These are phyloP conservation scores for Otis tarda DNA, from an alignment of 2,113 vertebrate species.

Conservation along the genomic window DNA sequence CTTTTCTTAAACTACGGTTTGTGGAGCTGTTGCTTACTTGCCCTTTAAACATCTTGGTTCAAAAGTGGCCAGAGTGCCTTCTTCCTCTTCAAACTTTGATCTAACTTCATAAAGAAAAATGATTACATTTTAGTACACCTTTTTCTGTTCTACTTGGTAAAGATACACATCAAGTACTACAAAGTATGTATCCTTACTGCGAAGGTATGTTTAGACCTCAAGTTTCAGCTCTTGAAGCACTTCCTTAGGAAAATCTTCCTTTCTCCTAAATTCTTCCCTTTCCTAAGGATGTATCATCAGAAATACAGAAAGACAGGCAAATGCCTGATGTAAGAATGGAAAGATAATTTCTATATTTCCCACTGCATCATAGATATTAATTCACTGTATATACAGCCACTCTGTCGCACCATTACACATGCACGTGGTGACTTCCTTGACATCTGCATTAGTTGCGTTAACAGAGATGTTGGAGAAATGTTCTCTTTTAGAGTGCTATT, in stretches of 20 bases:
- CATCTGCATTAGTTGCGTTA: background rate
- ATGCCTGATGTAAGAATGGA: background rate
- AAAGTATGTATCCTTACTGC: background rate
- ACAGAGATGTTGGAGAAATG: conserved; percentile 21
- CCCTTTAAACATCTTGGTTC: background rate
- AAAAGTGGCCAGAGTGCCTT: background rate
- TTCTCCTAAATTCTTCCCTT: background rate
- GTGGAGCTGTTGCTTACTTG: background rate
- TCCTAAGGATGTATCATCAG: background rate
- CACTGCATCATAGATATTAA: background rate
- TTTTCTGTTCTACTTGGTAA: background rate
- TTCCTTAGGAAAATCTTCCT: background rate
- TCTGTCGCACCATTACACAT: background rate
- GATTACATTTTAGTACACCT: background rate
- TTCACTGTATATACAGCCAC: background rate
- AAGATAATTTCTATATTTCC: background rate
- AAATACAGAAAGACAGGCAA: background rate
- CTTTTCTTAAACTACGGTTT: background rate
- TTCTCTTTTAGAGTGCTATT: background rate
- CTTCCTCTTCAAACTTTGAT: background rate
- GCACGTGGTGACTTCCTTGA: background rate
- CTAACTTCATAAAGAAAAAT: background rate
- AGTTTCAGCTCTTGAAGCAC: background rate
- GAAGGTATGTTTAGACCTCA: background rate
- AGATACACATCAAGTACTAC: background rate